Conservation (phyloP, 2,888 invertebrate species). For the Sphecodes monilicornis region DNA sequence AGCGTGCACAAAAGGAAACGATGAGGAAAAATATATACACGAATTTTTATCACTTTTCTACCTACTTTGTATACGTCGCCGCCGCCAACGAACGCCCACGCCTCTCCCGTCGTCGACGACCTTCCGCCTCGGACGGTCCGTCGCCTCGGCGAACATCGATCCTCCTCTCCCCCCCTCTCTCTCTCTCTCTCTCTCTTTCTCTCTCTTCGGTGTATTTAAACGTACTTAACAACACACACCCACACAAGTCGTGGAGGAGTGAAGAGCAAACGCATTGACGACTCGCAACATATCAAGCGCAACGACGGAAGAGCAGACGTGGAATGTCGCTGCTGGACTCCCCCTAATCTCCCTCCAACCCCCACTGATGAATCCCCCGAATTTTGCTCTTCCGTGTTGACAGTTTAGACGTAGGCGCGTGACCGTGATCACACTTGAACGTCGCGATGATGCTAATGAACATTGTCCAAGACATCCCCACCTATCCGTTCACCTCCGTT, state of each 20-base stretch:
- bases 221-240: constrained; percentile 40
- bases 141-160: constrained; percentile 2
- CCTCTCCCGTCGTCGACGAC: constrained; percentile 45
- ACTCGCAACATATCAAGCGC: constrained; percentile 72
- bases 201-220: constrained; percentile 28
- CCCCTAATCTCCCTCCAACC: background rate
- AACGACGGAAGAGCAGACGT: constrained; percentile 59
- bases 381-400: constrained; percentile 61
- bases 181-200: too few relatives aligned
- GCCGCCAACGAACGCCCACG: constrained; percentile 56
- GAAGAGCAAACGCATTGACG: constrained; percentile 52
- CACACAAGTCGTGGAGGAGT: constrained; percentile 37
- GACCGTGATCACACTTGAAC: constrained; percentile 53
- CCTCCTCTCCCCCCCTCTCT: too few relatives aligned
- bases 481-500: background rate
- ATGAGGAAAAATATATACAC: constrained; percentile 32
- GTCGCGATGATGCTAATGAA: constrained; percentile 54
- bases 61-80: constrained; percentile 69
- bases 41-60: constrained; percentile 74
- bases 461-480: background rate
- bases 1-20: constrained; percentile 42
- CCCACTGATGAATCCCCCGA: background rate
- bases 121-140: constrained; percentile 39
- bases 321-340: background rate
- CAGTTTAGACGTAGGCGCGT: constrained; percentile 56